Conservation (phyloP, 2,113 vertebrate species). For the Puma concolor region DNA sequence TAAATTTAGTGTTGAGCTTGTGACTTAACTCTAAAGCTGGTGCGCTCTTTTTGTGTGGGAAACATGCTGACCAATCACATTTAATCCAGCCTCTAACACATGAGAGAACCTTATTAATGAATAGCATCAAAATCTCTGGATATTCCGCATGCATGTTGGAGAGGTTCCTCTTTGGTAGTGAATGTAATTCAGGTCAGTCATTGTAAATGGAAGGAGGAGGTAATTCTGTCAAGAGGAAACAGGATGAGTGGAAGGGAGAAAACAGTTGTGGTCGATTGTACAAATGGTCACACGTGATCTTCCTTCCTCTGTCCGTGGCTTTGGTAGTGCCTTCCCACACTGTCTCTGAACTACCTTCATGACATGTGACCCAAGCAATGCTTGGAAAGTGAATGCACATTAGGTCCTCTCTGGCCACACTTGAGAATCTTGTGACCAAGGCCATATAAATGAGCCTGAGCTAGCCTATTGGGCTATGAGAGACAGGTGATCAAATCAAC, state of each 20-base stretch:
- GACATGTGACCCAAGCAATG: not conserved
- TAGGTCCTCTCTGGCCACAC: not conserved
- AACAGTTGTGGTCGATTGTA: not conserved
- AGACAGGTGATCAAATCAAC: not conserved
- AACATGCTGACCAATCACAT: not conserved
- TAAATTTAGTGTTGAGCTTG: not conserved
- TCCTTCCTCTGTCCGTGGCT: not conserved
- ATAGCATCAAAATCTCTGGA: not conserved
- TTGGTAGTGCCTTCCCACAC: not conserved
- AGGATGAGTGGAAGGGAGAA: not conserved
- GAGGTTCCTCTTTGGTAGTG: not conserved
- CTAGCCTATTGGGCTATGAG: not conserved
- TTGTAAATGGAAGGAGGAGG: not conserved
- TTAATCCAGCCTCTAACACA: not conserved
- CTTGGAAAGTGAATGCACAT: not conserved
- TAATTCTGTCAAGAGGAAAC: not conserved
- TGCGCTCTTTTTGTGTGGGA: not conserved
- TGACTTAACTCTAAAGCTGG: not conserved
- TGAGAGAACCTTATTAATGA: not conserved
- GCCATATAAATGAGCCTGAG: not conserved
- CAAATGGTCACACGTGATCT: not conserved
- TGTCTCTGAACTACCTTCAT: not conserved
- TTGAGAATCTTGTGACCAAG: not conserved
- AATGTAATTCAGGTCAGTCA: not conserved
- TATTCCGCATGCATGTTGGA: not conserved